phyloP scores from a whole-genome alignment of 2,113 vertebrate species.

The Laticauda colubrina region DNA sequence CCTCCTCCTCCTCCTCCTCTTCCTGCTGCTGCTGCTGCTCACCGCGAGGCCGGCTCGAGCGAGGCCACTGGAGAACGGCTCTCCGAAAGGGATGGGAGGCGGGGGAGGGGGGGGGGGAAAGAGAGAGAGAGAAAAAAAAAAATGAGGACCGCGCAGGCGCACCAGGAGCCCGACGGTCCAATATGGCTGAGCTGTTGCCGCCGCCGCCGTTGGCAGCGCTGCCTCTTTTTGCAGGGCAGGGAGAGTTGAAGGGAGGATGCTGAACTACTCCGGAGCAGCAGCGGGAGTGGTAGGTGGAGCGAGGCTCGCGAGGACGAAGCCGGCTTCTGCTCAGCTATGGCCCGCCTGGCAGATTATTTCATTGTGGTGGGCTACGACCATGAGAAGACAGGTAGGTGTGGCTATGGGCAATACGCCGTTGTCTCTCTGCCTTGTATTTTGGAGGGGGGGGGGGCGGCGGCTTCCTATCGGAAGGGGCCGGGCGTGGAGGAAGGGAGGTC shows the following conservation, averaged over 20 bases:
- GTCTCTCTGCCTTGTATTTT: constrained; percentile 10
- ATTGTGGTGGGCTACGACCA: constrained; percentile 93
- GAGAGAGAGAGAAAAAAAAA: no score
- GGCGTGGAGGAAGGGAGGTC: neutral
- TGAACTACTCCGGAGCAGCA: constrained; percentile 73
- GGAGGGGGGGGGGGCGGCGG: constrained; percentile 12
- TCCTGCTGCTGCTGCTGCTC: rapidly evolving
- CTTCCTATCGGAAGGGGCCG: neutral
- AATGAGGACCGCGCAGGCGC: constrained; percentile 79
- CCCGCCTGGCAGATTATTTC: constrained; percentile 93
- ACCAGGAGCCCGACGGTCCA: constrained; percentile 80
- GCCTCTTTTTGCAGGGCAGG: constrained; percentile 72
- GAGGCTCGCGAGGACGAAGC: constrained; percentile 51
- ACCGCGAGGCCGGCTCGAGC: constrained; percentile 72
- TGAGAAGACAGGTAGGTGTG: constrained; percentile 86
- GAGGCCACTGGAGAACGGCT: neutral
- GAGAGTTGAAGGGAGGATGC: constrained; percentile 82
- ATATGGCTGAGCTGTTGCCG: constrained; percentile 86
- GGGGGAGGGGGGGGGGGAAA: no score
- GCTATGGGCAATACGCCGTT: constrained; percentile 43
- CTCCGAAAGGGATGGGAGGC: no score
- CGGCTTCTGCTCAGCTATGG: constrained; percentile 77
- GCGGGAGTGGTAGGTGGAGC: constrained; percentile 27
- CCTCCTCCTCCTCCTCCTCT: rapidly evolving
- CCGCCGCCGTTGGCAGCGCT: constrained; percentile 60